These are phyloP conservation scores for Turnix velox DNA, from an alignment of 2,113 vertebrate genomes.

Conservation along the genomic window DNA sequence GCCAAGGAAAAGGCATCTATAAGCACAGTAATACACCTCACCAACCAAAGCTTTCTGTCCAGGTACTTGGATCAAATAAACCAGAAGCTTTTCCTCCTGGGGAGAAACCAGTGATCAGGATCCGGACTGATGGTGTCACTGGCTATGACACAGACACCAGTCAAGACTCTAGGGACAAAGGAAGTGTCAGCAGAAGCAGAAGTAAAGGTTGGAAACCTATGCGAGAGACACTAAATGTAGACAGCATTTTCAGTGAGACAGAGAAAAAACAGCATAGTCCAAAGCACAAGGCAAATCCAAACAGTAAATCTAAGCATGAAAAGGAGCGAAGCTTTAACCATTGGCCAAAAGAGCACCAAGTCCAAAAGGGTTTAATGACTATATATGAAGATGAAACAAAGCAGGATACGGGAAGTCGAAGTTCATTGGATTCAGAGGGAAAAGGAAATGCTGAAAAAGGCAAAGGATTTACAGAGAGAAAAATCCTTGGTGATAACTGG, in stretches of 20 bases:
- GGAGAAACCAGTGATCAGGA: conserved; percentile 40
- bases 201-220: conserved; percentile 84
- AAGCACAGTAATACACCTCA: conserved; percentile 66
- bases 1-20: conserved; percentile 83
- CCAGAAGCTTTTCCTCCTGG: conserved; percentile 26
- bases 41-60: conserved; percentile 50
- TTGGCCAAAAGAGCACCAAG: conserved; percentile 78
- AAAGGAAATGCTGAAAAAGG: conserved; percentile 74
- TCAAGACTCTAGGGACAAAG: conserved; percentile 81
- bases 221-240: conserved; percentile 89
- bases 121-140: conserved; percentile 60
- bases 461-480: conserved; percentile 69
- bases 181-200: conserved; percentile 62
- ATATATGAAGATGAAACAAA: conserved; percentile 93
- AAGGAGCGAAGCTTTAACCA: conserved; percentile 65
- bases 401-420: conserved; percentile 82
- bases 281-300: conserved; percentile 62
- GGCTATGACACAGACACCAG: conserved; percentile 91
- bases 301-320: conserved; percentile 64
- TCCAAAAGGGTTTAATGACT: conserved; percentile 87
- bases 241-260: conserved; percentile 87
- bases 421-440: conserved; percentile 81
- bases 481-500: conserved; percentile 79
- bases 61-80: conserved; percentile 22
- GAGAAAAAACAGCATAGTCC: conserved; percentile 82